Evolutionary conservation across 1,140 invertebrate genomes (phyloP).

Genomic region (Pseudomyrmex pallidus): DNA sequence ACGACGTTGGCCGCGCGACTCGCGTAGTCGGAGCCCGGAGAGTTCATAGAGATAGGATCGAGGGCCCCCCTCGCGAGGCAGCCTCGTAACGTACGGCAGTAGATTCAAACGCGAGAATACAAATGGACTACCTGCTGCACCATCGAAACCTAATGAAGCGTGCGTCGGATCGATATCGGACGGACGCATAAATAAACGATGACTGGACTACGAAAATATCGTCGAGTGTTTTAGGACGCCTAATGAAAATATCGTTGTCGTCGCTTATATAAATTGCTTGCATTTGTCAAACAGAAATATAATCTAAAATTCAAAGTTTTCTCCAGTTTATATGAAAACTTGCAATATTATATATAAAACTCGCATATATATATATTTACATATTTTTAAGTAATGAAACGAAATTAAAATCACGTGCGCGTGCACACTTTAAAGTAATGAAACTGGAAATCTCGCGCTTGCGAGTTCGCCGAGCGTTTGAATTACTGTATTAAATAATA

Average conservation of each 20-base stretch:
- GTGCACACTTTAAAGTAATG: too few relatives aligned
- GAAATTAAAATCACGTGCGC: too few relatives aligned
- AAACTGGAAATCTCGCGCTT: too few relatives aligned
- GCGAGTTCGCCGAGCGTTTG: too few relatives aligned
- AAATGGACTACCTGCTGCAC: conserved; percentile 23
- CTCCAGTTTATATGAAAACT: too few relatives aligned
- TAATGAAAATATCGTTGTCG: background rate
- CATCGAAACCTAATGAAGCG: conserved; percentile 35
- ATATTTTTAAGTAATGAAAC: too few relatives aligned
- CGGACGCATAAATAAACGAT: background rate
- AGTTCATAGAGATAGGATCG: conserved; percentile 25
- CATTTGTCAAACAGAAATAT: too few relatives aligned
- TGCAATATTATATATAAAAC: too few relatives aligned
- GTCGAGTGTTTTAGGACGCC: background rate
- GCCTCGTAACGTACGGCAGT: conserved; percentile 27
- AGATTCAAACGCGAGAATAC: conserved; percentile 23
- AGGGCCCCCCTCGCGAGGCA: background rate
- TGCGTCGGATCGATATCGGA: conserved; percentile 28
- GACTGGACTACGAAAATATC: conserved; percentile 27
- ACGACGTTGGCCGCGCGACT: conserved; percentile 17
- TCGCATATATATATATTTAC: too few relatives aligned
- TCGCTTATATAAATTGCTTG: too few relatives aligned
- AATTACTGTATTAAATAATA: too few relatives aligned
- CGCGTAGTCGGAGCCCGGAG: background rate
- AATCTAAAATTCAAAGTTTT: too few relatives aligned